phyloP scores from a whole-genome alignment of 2,888 invertebrate genomes.

The Hipparchia semele region DNA sequence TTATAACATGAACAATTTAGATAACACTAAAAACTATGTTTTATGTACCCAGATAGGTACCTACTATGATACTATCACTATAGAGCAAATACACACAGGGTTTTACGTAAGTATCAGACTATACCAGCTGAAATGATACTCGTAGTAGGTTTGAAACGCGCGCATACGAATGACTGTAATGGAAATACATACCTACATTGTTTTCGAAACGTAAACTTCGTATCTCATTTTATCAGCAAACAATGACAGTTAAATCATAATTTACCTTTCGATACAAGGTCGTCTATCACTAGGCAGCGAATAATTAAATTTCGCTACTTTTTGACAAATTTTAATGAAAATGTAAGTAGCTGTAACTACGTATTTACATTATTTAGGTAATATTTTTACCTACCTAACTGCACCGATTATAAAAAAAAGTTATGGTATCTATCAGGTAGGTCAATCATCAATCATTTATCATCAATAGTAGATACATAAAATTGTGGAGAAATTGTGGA shows the following conservation, averaged over 20 bases:
- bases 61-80: conserved; percentile 1
- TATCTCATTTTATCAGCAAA: conserved; percentile 34
- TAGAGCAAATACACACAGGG: neutral
- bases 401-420: no score
- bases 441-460: no score
- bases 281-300: neutral
- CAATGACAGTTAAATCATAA: conserved; percentile 38
- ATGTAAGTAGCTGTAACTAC: no score
- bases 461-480: no score
- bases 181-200: conserved; percentile 38
- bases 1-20: neutral
- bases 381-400: no score
- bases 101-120: neutral
- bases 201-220: conserved; percentile 48
- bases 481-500: no score
- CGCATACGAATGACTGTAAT: conserved; percentile 36
- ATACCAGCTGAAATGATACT: no score
- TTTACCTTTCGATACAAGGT: conserved; percentile 22
- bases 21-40: no score
- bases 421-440: no score
- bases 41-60: neutral
- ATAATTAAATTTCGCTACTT: neutral
- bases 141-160: neutral
- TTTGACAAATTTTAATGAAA: neutral
- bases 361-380: no score